Base-by-base conservation (phyloP, 2,113 vertebrate genomes). In the Mus spicilegus region DNA sequence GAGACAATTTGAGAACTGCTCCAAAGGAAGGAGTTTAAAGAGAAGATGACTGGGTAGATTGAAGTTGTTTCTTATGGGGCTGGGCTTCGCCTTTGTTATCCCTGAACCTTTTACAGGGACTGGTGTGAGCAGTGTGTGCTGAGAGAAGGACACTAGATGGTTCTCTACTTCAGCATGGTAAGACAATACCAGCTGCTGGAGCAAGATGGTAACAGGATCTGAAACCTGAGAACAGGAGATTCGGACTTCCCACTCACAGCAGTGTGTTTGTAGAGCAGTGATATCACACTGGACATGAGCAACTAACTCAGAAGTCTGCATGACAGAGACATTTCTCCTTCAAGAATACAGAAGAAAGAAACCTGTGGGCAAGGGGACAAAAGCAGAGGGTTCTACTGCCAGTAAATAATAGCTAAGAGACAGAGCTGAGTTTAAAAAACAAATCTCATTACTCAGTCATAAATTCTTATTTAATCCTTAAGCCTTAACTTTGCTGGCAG, bases 401-500 rank as follows among this genome's bases (percentile, higher is more conserved):
- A 20, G 9, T 86, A 56, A 93, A 69, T 91, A 91, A 85, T 42
- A 19, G 67, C 70, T 72, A 90, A 78, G 51, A 88, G 77, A 12
- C 36, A 87, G 73, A 78, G 70, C 85, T 39, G 24, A 58, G 33
- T 87, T 91, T 46, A 84, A 81, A 90, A 78, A 87, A 80, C 42
- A 91, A 93, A 67, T 36, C 77, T 82, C 76, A 58, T 87, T 92
- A 75, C 30, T 82, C 88, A 77, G 58, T 69, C 56, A 91, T 89
- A 77, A 49, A 70, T 84, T 93, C 89, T 78, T 75, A 54, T 84
- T 54, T 92, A 91, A 94, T 94, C 76, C 42, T 69, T 94, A 95
- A 96, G 36, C 46, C 75, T 97, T 94, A 94, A 96, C 76, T 75
- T 93, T 89, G 65, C 75, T 91, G 49, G 78, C 87, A 85, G 72